Evolutionary conservation across 2,113 vertebrate species (phyloP), one percentile per base, ranked within the genome.

Genomic region (Ptychochromis oligacanthus): DNA sequence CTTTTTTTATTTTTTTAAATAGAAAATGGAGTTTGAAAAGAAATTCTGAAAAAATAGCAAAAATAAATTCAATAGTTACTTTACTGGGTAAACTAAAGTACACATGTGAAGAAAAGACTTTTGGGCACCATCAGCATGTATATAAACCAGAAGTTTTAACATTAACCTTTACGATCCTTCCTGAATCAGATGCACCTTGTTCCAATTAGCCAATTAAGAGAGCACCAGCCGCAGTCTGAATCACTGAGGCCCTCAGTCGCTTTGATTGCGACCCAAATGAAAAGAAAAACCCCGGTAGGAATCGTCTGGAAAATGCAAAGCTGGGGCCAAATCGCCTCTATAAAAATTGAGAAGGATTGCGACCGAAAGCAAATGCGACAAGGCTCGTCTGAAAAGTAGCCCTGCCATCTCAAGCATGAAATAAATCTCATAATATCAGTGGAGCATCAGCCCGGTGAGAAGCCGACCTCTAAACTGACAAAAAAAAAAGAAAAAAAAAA

Each of bases 351-450:
- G 81, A 92, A 81, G 65, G 89, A 93, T 88, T 86, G 67, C 22
- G 46, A 80, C 17, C 13, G 43, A 86, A 87, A 90, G 82, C 78
- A 90, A 88, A 92, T 20, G 87, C 88, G 88, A 93, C 86, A 89
- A 78, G 88, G 52, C 85, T 89, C 38, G 60, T 84, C 52, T 81
- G 72, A 80, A 72, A 86, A 86, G 89, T 62, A 81, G 84, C 56
- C n/a, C 79, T 80, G 88, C 67, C 87, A 75, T 52, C 83, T 87
- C 31, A 89, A 89, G 91, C 90, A 84, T 92, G 83, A 93, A 91
- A 91, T 90, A 89, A 88, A 90, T 87, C 82, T 82, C 80, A 83
- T 80, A 72, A 84, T 85, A 93, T 89, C 84, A 80, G 85, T n/a
- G 87, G 78, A 75, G 87, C 88, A 81, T 93, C 88, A 85, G 87